A percentile compares a stretch with the other conserved stretches of the same genome.
Evolutionary conservation across 2,888 invertebrate species (phyloP).

Genomic region (Drosophila tanythrix): DNA sequence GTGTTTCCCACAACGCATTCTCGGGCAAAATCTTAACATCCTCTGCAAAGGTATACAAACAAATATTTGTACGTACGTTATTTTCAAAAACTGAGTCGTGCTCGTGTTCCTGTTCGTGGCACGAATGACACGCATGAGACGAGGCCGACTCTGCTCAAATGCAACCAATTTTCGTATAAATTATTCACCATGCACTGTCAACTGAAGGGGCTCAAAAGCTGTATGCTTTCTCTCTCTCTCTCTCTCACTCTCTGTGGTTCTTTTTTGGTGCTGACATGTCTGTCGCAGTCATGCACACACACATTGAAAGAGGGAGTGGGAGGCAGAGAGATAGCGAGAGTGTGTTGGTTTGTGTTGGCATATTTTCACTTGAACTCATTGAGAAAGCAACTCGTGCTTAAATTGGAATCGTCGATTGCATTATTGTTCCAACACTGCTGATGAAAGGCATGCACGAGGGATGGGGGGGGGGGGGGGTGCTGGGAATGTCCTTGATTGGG

Average conservation of each 20-base stretch:
- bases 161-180: background rate
- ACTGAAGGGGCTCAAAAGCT: conserved; percentile 41
- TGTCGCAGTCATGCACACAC: conserved; percentile 4
- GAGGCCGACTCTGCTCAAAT: background rate
- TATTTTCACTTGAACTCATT: conserved; percentile 58
- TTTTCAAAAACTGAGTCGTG: background rate
- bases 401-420: conserved; percentile 74
- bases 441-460: conserved; percentile 11
- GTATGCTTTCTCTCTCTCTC: background rate
- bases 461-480: rapidly evolving
- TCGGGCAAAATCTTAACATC: background rate
- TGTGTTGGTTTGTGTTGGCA: conserved; percentile 12
- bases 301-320: background rate
- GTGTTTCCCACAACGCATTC: too few relatives aligned
- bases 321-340: background rate
- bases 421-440: conserved; percentile 51
- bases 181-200: conserved; percentile 2
- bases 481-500: background rate
- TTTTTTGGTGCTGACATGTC: conserved; percentile 2
- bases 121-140: background rate
- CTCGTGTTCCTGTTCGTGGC: background rate
- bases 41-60: background rate
- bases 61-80: background rate
- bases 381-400: conserved; percentile 74
- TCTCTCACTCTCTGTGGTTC: background rate